phyloP scores from a whole-genome alignment of 2,113 vertebrate species.

The Donacobius atricapilla region DNA sequence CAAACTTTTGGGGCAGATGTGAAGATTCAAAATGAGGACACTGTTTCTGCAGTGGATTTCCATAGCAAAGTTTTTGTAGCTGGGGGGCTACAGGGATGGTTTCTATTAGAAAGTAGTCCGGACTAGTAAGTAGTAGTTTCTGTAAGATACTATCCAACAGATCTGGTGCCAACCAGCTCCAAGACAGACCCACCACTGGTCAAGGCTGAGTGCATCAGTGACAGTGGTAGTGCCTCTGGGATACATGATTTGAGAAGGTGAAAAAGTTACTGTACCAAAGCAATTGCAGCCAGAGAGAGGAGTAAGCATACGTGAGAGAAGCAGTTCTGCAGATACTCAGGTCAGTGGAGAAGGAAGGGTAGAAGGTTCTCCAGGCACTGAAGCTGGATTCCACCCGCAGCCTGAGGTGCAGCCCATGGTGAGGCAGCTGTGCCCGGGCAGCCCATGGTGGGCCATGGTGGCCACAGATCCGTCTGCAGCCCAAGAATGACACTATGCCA shows the following conservation, averaged over 20 bases:
- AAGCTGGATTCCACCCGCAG: background rate
- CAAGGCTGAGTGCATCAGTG: background rate
- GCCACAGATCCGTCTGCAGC: background rate
- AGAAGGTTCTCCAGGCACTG: background rate
- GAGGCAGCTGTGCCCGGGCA: background rate
- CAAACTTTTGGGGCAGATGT: background rate
- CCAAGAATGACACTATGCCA: fast-evolving
- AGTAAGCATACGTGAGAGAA: background rate
- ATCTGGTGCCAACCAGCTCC: background rate
- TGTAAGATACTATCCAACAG: background rate
- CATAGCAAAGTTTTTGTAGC: background rate
- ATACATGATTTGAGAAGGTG: background rate
- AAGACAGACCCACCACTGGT: background rate
- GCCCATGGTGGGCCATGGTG: background rate
- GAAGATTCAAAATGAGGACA: background rate
- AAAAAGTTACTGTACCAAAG: background rate
- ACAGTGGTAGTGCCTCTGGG: background rate
- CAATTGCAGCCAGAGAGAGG: background rate
- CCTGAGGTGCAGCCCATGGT: background rate
- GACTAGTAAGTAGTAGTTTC: background rate
- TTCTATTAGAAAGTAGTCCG: background rate
- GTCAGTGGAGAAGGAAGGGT: background rate
- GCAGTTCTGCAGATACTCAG: background rate
- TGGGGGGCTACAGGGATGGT: fast-evolving
- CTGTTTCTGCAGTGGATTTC: background rate